Conservation (phyloP, 2,888 invertebrate species). For the Pocota personata region DNA sequence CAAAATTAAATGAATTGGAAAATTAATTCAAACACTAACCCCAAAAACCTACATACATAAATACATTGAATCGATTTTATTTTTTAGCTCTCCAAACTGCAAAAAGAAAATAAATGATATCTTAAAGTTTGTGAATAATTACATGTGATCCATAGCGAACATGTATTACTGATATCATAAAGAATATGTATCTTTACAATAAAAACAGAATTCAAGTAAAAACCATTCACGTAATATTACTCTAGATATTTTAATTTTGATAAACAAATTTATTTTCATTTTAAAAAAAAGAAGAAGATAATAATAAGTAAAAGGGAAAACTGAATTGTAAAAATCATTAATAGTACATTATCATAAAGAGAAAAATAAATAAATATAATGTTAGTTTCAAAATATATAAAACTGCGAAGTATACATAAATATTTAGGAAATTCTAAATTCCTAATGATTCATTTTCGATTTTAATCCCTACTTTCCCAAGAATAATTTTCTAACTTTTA, state of each 20-base stretch:
- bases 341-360: constrained; percentile 27
- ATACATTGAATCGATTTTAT: constrained; percentile 20
- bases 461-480: background rate
- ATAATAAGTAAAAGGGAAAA: constrained; percentile 23
- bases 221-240: constrained; percentile 30
- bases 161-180: constrained; percentile 36
- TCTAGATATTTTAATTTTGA: constrained; percentile 43
- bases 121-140: background rate
- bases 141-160: background rate
- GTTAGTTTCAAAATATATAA: constrained; percentile 33
- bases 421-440: constrained; percentile 20
- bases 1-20: constrained; percentile 5
- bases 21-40: constrained; percentile 26
- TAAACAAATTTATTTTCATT: constrained; percentile 32
- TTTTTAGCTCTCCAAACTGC: constrained; percentile 28
- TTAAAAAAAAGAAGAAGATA: constrained; percentile 16
- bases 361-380: constrained; percentile 1
- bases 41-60: constrained; percentile 11
- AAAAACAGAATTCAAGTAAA: constrained; percentile 31
- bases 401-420: constrained; percentile 21
- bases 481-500: background rate
- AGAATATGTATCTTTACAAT: constrained; percentile 40
- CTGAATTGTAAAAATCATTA: constrained; percentile 40
- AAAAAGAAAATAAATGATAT: constrained; percentile 15
- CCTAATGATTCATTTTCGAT: constrained; percentile 19